These are phyloP conservation scores for Arremon brunneinucha DNA, from an alignment of 2,797 vertebrate species.

Conservation along the genomic window DNA sequence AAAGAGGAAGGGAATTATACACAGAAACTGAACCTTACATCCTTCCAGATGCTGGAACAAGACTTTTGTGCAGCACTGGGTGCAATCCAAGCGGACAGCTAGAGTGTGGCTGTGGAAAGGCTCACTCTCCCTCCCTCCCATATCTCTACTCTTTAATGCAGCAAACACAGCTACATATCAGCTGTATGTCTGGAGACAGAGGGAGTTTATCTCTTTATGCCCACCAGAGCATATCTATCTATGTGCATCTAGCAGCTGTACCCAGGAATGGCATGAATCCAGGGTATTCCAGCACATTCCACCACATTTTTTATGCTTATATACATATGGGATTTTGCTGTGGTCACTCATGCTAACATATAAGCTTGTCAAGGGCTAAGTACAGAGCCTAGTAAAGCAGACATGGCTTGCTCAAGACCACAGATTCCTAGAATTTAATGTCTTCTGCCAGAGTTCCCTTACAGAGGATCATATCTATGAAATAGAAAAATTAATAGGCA, in stretches of 20 bases:
- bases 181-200: neutral
- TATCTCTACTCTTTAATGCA: neutral
- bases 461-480: neutral
- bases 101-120: fast-evolving
- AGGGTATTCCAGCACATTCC: neutral
- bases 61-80: neutral
- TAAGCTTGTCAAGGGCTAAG: neutral
- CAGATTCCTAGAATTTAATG: neutral
- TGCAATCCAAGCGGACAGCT: neutral
- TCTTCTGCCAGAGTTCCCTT: neutral
- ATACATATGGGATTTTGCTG: neutral
- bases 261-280: neutral
- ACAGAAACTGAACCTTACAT: neutral
- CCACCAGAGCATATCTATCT: neutral
- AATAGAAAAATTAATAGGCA: neutral
- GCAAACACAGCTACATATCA: neutral
- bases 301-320: neutral
- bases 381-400: neutral
- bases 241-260: neutral
- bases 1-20: neutral
- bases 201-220: neutral
- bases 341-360: neutral
- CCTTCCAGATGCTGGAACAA: neutral
- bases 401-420: neutral
- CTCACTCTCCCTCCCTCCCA: neutral